Conservation (phyloP, 2,888 invertebrate species). For the Acleris emargana region DNA sequence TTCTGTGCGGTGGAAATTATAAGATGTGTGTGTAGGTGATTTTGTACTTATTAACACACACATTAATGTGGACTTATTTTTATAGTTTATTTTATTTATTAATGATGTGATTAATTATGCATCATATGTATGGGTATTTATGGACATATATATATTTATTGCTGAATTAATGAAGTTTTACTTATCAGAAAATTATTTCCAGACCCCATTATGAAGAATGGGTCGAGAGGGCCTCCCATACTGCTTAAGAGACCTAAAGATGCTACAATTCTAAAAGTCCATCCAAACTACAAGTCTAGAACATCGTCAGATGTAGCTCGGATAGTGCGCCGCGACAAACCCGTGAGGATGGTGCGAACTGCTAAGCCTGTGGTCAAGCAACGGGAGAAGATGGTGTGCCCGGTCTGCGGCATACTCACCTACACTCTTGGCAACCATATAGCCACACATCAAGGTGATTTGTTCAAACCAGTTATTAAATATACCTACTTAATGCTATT, state of each 20-base stretch:
- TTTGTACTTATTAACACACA: too few species aligned
- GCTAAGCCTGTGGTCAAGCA: slow-evolving; percentile 59
- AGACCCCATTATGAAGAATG: slow-evolving; percentile 78
- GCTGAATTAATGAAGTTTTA: not conserved
- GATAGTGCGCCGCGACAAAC: slow-evolving; percentile 54
- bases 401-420: slow-evolving; percentile 78
- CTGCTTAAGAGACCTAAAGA: slow-evolving; percentile 75
- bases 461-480: not conserved
- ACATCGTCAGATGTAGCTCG: slow-evolving; percentile 43
- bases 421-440: slow-evolving; percentile 76
- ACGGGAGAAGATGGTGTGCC: slow-evolving; percentile 77
- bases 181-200: slow-evolving; percentile 36
- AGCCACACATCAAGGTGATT: slow-evolving; percentile 75
- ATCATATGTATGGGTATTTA: not conserved
- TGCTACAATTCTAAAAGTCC: slow-evolving; percentile 70
- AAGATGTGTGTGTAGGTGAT: too few species aligned
- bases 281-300: slow-evolving; percentile 59
- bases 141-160: not conserved
- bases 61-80: too few species aligned
- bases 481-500: not conserved
- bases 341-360: slow-evolving; percentile 58
- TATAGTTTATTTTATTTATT: too few species aligned
- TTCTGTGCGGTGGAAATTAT: too few species aligned
- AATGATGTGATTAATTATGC: too few species aligned
- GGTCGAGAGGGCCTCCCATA: slow-evolving; percentile 71